phyloP scores from a whole-genome alignment of 2,797 vertebrate species.

The Botia almorhae region DNA sequence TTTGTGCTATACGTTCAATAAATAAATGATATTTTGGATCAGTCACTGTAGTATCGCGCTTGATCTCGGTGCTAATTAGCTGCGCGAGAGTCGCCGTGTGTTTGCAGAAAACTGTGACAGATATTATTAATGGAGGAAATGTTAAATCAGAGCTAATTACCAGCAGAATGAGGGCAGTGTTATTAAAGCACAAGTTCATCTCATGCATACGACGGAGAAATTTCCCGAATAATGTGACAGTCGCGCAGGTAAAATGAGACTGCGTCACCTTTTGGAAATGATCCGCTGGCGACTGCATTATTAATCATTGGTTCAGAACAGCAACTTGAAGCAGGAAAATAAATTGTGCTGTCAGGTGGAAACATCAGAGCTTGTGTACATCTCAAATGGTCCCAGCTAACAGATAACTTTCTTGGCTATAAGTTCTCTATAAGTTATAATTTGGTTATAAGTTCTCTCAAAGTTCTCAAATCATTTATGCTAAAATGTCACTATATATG shows the following conservation, averaged over 20 bases:
- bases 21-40: not conserved
- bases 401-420: too few relatives aligned
- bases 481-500: too few relatives aligned
- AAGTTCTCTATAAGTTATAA: too few relatives aligned
- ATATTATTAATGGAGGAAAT: constrained; percentile 31
- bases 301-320: not conserved
- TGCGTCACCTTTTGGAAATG: not conserved
- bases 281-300: not conserved
- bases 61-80: constrained; percentile 28
- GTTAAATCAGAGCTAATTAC: constrained; percentile 47
- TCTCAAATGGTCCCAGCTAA: too few relatives aligned
- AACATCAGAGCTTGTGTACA: not conserved
- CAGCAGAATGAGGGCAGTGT: constrained; percentile 28
- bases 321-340: not conserved
- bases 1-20: not conserved
- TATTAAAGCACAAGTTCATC: constrained; percentile 31
- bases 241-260: constrained; percentile 1
- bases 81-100: constrained; percentile 5
- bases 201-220: constrained; percentile 23
- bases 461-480: too few relatives aligned
- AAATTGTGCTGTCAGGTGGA: not conserved
- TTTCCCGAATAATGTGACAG: not conserved
- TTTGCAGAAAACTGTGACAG: constrained; percentile 35
- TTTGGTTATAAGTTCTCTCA: too few relatives aligned
- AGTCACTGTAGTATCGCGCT: constrained; percentile 6